Conservation (phyloP, 30 jellyfish, hydroid and myxozoan species). For the Turritopsis dohrnii region DNA sequence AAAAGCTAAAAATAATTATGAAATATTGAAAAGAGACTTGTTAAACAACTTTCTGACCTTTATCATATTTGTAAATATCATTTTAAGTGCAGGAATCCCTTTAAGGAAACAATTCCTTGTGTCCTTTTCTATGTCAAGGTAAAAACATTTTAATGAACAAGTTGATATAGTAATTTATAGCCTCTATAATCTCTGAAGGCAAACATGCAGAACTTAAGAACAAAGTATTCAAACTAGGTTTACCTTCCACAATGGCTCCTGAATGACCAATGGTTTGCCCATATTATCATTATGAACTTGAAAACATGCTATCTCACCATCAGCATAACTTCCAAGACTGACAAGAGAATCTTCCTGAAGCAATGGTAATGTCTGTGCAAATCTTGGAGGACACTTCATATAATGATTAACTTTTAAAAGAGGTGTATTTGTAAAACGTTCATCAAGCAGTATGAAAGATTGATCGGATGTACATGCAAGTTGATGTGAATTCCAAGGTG, state of each 20-base stretch:
- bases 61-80: no score
- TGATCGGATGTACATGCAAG: constrained; percentile 16
- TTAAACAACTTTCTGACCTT: no score
- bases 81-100: no score
- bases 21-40: no score
- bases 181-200: no score
- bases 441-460: constrained; percentile 11
- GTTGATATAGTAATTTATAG: no score
- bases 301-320: not conserved
- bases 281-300: not conserved
- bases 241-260: not conserved
- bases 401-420: constrained; percentile 17
- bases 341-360: not conserved
- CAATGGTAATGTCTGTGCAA: not conserved
- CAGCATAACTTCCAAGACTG: not conserved
- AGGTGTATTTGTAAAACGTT: constrained; percentile 23
- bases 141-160: no score
- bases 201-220: no score
- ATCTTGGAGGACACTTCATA: constrained; percentile 15
- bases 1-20: no score
- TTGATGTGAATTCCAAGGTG: constrained; percentile 21
- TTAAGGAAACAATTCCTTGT: no score
- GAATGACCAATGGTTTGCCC: not conserved
- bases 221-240: no score
- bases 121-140: no score